Conservation (phyloP, 1,140 invertebrate genomes). For the Calosoma granatense region DNA sequence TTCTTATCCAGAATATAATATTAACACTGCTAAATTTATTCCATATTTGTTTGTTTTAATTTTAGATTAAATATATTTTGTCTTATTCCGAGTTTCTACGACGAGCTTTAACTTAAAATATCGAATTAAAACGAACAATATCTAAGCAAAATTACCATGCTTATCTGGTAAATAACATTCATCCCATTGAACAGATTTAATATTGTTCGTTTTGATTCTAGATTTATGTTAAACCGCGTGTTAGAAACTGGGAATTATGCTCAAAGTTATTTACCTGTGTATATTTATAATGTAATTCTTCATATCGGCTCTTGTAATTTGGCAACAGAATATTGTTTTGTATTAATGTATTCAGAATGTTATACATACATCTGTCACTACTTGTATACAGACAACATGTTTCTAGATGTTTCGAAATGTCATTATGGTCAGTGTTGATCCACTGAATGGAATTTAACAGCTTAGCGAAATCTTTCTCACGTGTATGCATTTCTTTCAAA, state of each 20-base stretch:
- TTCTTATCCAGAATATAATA: constrained; percentile 13
- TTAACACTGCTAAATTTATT: constrained; percentile 10
- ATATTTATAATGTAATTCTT: constrained; percentile 39
- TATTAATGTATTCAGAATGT: constrained; percentile 45
- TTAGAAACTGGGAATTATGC: constrained; percentile 6
- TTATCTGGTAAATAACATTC: too few relatives aligned
- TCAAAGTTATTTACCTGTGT: constrained; percentile 27
- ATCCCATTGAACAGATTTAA: too few relatives aligned
- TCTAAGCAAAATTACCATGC: constrained; percentile 8
- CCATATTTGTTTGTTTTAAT: too few relatives aligned
- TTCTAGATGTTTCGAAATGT: constrained; percentile 40
- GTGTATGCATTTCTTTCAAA: constrained; percentile 33
- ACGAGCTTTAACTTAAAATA: neutral
- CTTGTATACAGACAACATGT: constrained; percentile 38
- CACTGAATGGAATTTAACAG: constrained; percentile 42
- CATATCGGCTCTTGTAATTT: constrained; percentile 41
- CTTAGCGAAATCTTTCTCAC: constrained; percentile 42
- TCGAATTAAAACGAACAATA: constrained; percentile 7
- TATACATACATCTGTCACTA: constrained; percentile 42
- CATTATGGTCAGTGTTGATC: constrained; percentile 34
- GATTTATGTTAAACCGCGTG: neutral
- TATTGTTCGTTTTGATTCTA: too few relatives aligned
- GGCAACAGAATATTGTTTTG: constrained; percentile 43
- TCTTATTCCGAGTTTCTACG: constrained; percentile 2
- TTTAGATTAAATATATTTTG: too few relatives aligned